A percentile compares a stretch with the other conserved stretches of the same genome.
Conservation (phyloP, 2,888 invertebrate genomes). For the Oasisia sp. region DNA sequence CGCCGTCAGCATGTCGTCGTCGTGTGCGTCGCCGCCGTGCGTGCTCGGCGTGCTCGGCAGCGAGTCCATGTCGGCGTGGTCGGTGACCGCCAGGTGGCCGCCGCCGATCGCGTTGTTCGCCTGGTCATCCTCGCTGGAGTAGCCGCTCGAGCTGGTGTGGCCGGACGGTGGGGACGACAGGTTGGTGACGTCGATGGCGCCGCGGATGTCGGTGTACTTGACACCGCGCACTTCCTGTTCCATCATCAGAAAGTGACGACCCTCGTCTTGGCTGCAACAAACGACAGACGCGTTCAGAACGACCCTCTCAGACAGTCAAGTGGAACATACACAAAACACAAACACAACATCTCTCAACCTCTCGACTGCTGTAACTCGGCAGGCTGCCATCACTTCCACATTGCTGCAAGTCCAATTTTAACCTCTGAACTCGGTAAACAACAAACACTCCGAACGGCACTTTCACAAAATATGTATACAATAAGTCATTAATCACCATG, state of each 20-base stretch:
- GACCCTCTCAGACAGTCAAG: neutral
- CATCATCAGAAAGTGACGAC: conserved; percentile 17
- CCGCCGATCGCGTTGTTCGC: neutral
- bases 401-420: neutral
- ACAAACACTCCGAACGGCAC: neutral
- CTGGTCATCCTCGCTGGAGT: conserved; percentile 22
- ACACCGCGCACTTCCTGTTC: conserved; percentile 2
- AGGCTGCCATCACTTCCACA: neutral
- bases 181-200: conserved; percentile 22
- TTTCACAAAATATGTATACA: neutral
- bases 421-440: neutral
- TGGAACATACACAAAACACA: neutral
- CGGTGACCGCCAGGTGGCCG: neutral
- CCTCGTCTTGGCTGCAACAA: conserved; percentile 11
- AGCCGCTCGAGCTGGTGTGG: conserved; percentile 21
- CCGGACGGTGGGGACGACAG: neutral
- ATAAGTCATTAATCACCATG: neutral
- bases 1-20: neutral
- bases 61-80: conserved; percentile 13
- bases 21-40: neutral
- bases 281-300: neutral
- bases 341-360: neutral
- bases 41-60: neutral
- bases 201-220: conserved; percentile 1
- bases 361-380: neutral